Conservation (phyloP, 2,113 vertebrate genomes). For the Dolichotis patagonum region DNA sequence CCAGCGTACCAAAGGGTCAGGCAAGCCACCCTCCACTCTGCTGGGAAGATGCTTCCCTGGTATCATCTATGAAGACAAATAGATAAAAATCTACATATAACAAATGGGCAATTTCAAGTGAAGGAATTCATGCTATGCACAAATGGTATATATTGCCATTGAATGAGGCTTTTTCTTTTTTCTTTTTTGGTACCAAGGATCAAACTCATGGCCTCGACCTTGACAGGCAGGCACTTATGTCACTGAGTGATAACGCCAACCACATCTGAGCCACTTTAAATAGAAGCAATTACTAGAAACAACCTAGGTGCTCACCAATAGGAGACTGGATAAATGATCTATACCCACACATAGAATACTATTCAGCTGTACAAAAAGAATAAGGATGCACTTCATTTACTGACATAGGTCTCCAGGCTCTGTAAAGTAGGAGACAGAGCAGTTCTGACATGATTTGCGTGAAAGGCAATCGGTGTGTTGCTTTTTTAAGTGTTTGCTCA, state of each 20-base stretch:
- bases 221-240: no score
- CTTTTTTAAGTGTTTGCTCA: not conserved
- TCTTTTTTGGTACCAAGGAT: no score
- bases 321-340: not conserved
- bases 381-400: not conserved
- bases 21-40: not conserved
- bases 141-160: not conserved
- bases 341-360: rapidly evolving
- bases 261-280: not conserved
- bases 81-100: not conserved
- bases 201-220: no score
- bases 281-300: not conserved
- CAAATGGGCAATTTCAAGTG: not conserved
- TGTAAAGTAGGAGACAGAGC: not conserved
- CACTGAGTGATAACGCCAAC: no score
- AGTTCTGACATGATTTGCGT: rapidly evolving
- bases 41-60: not conserved
- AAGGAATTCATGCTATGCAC: not conserved
- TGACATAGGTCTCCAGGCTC: not conserved
- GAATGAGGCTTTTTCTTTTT: not conserved
- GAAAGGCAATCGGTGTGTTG: not conserved
- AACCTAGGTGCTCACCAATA: not conserved
- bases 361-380: not conserved
- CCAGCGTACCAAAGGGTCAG: not conserved
- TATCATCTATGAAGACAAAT: not conserved